Evolutionary conservation across 2,888 invertebrate genomes (phyloP), one percentile per base, ranked within the genome.

Genomic region (Andrena minutula): DNA sequence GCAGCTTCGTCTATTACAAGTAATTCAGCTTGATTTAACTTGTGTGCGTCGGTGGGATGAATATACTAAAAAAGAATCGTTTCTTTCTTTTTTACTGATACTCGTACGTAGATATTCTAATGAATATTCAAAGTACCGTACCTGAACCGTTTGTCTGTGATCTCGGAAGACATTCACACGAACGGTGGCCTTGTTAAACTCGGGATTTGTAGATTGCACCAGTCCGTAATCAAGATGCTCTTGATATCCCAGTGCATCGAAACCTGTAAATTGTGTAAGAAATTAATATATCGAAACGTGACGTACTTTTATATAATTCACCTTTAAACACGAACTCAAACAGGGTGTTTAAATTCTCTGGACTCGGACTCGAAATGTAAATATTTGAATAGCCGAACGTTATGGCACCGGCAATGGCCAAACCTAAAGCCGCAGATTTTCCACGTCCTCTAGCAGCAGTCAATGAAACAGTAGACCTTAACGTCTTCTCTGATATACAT

Each of bases 1-100:
- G 99, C 99, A 1, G 99, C 99, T 94, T 99, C 99, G 94, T 99
- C 99, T 76, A 99, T 99, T 0, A 99, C 96, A 47, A 99, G 95
- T 56, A 99, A 94, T 94, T 99, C 99, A 0, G 99, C 99, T 84
- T 99, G 99, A 8, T 98, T 96, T 47, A 99, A 95, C 82, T 98
- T 96, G 77, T 97, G 96, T 64, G 97, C 96, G 94, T 99, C 99
- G 58, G 97, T 97, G 0, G 99, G 99, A 82, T 98, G 97, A 92
- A 99, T 99, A 94, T 99, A 99, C 97, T 99, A 23, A 35, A 61
- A 68, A 77, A 1, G 41, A 82, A 68, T 32, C 28, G 58, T 58
- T 26, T 32, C 1, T 10, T n/a, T 66, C 56, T 20, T 69, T 69
- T 65, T 53, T 61, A 47, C 12, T 20, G 41, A 53, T 30, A 53